These are phyloP conservation scores for Triplophysa bombifrons DNA, from an alignment of 2,797 vertebrate species.

Conservation along the genomic window DNA sequence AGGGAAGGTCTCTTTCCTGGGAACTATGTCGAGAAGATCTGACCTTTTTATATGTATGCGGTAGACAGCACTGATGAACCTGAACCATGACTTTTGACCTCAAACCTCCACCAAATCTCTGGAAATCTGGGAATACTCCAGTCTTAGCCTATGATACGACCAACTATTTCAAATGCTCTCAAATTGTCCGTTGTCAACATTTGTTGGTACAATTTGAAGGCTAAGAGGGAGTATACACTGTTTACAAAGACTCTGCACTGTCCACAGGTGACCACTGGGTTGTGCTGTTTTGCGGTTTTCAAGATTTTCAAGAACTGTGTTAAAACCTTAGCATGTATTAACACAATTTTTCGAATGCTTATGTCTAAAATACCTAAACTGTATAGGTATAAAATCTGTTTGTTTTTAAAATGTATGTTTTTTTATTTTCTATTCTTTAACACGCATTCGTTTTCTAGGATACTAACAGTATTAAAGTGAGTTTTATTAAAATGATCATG, in stretches of 20 bases:
- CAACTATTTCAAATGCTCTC: neutral
- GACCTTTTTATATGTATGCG: conserved; percentile 57
- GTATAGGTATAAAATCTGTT: neutral
- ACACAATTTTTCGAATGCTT: neutral
- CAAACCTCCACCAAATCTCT: conserved; percentile 8
- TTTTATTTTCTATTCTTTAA: neutral
- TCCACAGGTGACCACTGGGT: conserved; percentile 25
- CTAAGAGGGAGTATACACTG: neutral
- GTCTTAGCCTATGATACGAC: neutral
- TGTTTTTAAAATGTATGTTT: neutral
- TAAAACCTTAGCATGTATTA: neutral
- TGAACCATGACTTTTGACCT: conserved; percentile 18
- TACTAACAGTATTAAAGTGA: conserved; percentile 38
- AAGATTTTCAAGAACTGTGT: neutral
- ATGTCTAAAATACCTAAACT: neutral
- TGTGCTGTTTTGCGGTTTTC: conserved; percentile 9
- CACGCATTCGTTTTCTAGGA: neutral
- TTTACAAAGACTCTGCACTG: conserved; percentile 41
- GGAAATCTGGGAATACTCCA: neutral
- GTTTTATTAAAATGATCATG: neutral
- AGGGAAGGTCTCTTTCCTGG: conserved; percentile 93
- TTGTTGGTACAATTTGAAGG: neutral
- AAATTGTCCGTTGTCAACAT: neutral
- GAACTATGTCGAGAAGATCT: conserved; percentile 97
- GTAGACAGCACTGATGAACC: conserved; percentile 3